A percentile compares a stretch with the other conserved stretches of the same genome.
Conservation (phyloP, 2,797 vertebrate genomes). For the Chelonia mydas region DNA sequence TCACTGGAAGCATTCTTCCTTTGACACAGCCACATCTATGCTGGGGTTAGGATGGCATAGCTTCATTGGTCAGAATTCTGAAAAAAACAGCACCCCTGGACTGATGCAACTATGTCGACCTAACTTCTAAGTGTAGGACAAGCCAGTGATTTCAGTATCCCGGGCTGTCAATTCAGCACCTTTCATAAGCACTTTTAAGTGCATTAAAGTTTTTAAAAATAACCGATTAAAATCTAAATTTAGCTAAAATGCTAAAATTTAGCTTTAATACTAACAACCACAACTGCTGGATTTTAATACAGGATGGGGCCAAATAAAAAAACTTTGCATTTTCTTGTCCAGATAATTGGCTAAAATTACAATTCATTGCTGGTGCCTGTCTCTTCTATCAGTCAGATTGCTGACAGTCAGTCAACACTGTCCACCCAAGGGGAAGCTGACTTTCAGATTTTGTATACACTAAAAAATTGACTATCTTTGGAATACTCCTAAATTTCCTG, state of each 20-base stretch:
- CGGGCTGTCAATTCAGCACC: background rate
- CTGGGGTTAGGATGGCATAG: background rate
- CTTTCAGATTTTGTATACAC: accelerated
- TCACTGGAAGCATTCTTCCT: background rate
- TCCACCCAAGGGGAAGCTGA: background rate
- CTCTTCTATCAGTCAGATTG: accelerated
- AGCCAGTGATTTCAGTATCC: background rate
- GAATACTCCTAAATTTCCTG: background rate
- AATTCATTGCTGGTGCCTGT: accelerated
- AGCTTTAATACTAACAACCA: background rate
- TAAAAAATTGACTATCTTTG: background rate
- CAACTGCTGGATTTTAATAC: background rate
- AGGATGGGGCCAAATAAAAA: background rate
- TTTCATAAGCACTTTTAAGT: accelerated
- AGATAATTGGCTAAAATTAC: background rate
- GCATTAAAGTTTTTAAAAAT: background rate
- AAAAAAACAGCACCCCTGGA: background rate
- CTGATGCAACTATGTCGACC: background rate
- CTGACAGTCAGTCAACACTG: background rate
- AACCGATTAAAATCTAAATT: background rate
- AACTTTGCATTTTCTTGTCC: background rate
- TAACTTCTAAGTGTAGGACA: background rate
- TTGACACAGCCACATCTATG: background rate
- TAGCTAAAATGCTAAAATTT: accelerated
- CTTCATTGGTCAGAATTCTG: background rate